Evolutionary conservation across 2,113 vertebrate species (phyloP).

Genomic region (Pangasianodon hypophthalmus): DNA sequence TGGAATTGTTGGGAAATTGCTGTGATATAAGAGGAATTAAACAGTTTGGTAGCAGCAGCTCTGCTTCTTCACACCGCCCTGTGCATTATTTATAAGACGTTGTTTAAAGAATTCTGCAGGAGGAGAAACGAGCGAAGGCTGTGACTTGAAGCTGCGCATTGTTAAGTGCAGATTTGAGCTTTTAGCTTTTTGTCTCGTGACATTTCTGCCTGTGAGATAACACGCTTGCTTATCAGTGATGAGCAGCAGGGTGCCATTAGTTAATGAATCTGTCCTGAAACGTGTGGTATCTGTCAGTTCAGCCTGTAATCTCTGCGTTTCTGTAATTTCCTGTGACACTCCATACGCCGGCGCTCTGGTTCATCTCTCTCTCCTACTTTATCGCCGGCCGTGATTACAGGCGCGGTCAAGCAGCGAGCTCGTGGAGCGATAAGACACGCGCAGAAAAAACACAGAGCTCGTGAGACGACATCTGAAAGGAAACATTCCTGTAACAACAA

Average conservation of each 20-base stretch:
- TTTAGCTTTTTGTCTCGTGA: background rate
- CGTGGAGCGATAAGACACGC: background rate
- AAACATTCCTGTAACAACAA: background rate
- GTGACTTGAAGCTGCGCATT: background rate
- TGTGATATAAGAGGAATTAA: background rate
- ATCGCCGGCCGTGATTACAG: slow-evolving; percentile 16
- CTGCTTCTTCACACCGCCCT: background rate
- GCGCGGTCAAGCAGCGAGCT: slow-evolving; percentile 5
- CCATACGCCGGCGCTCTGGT: background rate
- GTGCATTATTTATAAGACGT: background rate
- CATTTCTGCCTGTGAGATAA: background rate
- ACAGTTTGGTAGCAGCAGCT: background rate
- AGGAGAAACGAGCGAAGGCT: background rate
- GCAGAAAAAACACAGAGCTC: background rate
- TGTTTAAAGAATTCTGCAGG: background rate
- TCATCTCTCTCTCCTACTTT: background rate
- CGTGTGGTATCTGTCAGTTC: slow-evolving; percentile 16
- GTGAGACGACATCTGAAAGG: background rate
- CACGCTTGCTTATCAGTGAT: background rate
- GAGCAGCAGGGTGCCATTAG: slow-evolving; percentile 25
- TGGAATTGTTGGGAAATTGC: background rate
- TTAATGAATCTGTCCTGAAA: slow-evolving; percentile 32
- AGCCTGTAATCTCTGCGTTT: background rate
- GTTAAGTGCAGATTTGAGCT: background rate
- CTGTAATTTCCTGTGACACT: slow-evolving; percentile 33